A percentile compares a stretch with the other conserved stretches of the same genome.
Evolutionary conservation across 2,888 invertebrate species (phyloP).

Genomic region (Carabus problematicus): DNA sequence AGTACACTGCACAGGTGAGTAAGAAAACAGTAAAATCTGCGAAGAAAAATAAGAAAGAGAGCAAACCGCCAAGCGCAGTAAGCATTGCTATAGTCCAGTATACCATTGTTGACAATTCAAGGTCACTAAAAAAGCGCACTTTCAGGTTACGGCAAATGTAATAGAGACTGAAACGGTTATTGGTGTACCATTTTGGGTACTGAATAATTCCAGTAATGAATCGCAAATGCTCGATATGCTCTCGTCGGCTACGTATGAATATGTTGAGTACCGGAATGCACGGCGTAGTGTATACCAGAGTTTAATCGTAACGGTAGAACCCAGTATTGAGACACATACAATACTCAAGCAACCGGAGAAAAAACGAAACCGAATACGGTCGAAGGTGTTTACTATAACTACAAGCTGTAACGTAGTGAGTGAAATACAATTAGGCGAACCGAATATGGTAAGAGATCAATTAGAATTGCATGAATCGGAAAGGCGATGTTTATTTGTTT

Average conservation of each 20-base stretch:
- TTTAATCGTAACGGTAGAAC: background rate
- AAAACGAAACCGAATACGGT: constrained; percentile 1
- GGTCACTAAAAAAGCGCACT: background rate
- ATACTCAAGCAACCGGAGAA: constrained; percentile 4
- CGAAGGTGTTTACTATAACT: constrained; percentile 11
- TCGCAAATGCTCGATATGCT: constrained; percentile 1
- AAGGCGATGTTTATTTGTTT: no score
- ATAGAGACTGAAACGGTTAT: background rate
- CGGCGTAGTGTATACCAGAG: constrained; percentile 4
- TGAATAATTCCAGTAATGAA: background rate
- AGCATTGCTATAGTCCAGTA: background rate
- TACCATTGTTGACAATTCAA: no score
- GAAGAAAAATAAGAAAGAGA: no score
- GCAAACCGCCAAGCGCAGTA: background rate
- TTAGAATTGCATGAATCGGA: no score
- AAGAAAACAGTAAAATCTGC: background rate
- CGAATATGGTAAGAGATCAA: no score
- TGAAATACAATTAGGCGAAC: background rate
- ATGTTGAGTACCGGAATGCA: constrained; percentile 5
- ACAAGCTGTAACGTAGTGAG: background rate
- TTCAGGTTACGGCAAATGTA: background rate
- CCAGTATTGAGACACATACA: constrained; percentile 2
- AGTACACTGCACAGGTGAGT: background rate
- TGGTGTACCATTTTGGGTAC: constrained; percentile 3
- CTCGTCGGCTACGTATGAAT: constrained; percentile 5